A percentile compares a stretch with the other conserved stretches of the same genome.
These are phyloP conservation scores for Apteryx owenii DNA, from an alignment of 2,113 vertebrate genomes.

Conservation along the genomic window DNA sequence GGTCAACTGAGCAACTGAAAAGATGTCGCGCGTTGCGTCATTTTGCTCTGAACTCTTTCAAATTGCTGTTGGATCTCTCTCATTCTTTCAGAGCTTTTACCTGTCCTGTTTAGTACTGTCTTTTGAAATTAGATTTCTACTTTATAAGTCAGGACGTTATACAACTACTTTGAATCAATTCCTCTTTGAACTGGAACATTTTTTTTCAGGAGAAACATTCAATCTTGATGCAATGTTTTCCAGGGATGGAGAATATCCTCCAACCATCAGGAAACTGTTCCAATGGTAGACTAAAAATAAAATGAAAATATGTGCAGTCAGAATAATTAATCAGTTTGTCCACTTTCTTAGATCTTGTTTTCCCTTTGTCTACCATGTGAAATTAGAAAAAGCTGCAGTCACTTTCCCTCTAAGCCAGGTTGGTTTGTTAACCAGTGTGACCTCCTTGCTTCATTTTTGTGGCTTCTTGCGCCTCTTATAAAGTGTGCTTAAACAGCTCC, in stretches of 20 bases:
- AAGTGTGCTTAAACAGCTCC: slow-evolving; percentile 27
- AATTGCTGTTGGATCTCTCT: not conserved
- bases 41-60: not conserved
- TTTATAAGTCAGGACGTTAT: not conserved
- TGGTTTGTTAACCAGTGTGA: not conserved
- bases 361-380: not conserved
- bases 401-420: not conserved
- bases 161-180: not conserved
- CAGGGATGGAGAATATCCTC: not conserved
- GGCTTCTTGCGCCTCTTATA: slow-evolving; percentile 11
- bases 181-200: not conserved
- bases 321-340: not conserved
- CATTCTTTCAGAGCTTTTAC: not conserved
- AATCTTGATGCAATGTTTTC: not conserved
- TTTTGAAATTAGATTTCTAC: not conserved
- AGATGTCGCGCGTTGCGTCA: not conserved
- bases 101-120: not conserved
- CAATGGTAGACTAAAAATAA: slow-evolving; percentile 1
- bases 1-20: not conserved
- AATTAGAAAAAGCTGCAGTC: not conserved
- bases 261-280: not conserved
- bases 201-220: not conserved
- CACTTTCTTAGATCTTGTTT: not conserved
- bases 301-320: not conserved
- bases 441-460: slow-evolving; percentile 21